These are phyloP conservation scores for Xiphophorus maculatus DNA, from an alignment of 2,113 vertebrate genomes.

Conservation along the genomic window DNA sequence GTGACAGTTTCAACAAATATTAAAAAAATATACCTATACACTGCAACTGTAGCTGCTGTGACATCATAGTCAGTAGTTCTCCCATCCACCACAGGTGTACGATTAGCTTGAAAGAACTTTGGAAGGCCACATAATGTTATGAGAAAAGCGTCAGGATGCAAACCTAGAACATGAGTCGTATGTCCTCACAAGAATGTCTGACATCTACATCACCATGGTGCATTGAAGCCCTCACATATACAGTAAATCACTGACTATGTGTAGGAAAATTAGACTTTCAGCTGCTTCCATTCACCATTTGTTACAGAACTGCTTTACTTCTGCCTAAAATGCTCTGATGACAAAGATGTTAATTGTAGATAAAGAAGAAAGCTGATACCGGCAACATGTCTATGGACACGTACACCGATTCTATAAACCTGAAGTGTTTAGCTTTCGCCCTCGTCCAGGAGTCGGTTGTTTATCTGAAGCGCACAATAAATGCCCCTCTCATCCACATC, in stretches of 20 bases:
- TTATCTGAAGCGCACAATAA: conserved; percentile 79
- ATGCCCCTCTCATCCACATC: conserved; percentile 51
- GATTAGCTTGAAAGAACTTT: neutral
- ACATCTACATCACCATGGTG: neutral
- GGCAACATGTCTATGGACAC: conserved; percentile 73
- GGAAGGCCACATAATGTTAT: neutral
- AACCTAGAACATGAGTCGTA: neutral
- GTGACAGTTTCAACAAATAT: no score
- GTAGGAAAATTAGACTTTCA: neutral
- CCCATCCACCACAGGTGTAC: neutral
- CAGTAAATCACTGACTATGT: neutral
- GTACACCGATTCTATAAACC: conserved; percentile 69
- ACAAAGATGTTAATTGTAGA: neutral
- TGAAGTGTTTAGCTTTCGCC: conserved; percentile 70
- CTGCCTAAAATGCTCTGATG: no score
- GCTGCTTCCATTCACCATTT: neutral
- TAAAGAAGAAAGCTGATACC: neutral
- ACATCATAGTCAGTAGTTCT: neutral
- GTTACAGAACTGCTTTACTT: no score
- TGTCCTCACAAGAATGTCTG: neutral
- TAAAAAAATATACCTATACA: no score
- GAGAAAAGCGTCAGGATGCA: neutral
- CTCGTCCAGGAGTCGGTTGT: conserved; percentile 68
- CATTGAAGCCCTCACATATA: neutral
- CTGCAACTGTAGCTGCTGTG: no score